phyloP scores from a whole-genome alignment of 2,888 invertebrate genomes.

The Chirona hameri region DNA sequence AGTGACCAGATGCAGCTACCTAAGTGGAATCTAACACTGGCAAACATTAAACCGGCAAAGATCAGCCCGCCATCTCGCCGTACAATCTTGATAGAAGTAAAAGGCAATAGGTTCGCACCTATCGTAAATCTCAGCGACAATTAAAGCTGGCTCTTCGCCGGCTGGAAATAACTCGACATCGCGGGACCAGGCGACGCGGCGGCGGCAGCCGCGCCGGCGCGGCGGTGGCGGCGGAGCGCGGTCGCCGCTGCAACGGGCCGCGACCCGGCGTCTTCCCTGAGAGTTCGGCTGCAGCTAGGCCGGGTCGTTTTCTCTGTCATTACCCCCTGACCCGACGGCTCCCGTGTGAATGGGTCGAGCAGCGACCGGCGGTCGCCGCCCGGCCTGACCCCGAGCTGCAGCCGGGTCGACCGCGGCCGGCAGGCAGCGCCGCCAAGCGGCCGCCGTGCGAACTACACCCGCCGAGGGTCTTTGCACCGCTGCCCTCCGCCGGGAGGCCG shows the following conservation, averaged over 20 bases:
- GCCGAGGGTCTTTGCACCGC: neutral
- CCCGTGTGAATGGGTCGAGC: neutral
- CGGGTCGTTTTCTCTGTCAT: neutral
- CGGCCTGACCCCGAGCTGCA: neutral
- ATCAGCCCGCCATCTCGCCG: neutral
- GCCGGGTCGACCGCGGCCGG: neutral
- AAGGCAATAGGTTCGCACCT: neutral
- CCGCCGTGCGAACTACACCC: neutral
- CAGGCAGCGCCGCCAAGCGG: constrained; percentile 3
- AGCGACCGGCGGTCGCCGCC: neutral
- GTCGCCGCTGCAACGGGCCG: too few relatives aligned
- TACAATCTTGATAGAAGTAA: neutral
- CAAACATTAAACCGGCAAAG: neutral
- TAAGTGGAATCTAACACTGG: neutral
- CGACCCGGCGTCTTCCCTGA: too few relatives aligned
- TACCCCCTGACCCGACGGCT: neutral
- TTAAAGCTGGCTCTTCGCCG: neutral
- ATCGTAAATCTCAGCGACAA: neutral
- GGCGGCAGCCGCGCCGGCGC: neutral
- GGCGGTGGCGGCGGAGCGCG: neutral
- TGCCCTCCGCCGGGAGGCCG: too few relatives aligned
- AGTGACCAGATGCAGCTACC: neutral
- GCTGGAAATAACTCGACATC: neutral
- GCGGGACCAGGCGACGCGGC: neutral
- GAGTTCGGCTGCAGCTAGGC: too few relatives aligned